Percentiles rank a stretch among this genome's conserved stretches.
Evolutionary conservation across 2,797 vertebrate species (phyloP).

Genomic region (Hydrolagus colliei): DNA sequence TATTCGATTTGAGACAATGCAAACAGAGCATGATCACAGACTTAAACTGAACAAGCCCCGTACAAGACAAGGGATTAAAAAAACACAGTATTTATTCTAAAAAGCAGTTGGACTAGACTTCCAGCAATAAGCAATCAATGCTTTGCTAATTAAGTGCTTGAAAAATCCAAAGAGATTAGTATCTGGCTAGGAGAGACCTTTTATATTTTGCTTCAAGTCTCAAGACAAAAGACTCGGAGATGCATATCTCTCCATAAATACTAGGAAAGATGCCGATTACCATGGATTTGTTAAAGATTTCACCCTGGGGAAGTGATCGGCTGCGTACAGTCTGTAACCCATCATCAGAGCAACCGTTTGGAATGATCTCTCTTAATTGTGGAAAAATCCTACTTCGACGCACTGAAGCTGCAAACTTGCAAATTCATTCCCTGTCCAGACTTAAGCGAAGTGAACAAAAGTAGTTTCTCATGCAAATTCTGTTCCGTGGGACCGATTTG

Average conservation of each 20-base stretch:
- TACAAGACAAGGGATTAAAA: no score
- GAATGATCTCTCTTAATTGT: not conserved
- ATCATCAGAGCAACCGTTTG: no score
- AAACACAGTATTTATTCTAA: no score
- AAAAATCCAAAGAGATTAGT: no score
- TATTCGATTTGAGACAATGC: no score
- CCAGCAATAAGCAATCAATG: no score
- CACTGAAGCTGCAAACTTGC: not conserved
- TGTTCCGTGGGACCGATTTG: not conserved
- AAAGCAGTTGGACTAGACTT: no score
- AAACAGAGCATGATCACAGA: no score
- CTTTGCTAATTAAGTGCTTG: no score
- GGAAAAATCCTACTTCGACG: not conserved
- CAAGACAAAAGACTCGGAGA: not conserved
- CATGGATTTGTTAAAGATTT: not conserved
- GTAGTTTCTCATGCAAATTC: constrained; percentile 6
- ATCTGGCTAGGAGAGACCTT: no score
- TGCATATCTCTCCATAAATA: not conserved
- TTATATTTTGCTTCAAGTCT: no score
- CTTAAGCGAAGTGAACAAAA: constrained; percentile 1
- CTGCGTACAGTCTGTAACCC: not conserved
- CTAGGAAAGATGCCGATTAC: not conserved
- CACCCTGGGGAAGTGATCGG: not conserved
- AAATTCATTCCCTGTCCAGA: not conserved
- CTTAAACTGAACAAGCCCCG: no score